These are phyloP conservation scores for Strix uralensis DNA, from an alignment of 2,113 vertebrate species.

Conservation along the genomic window DNA sequence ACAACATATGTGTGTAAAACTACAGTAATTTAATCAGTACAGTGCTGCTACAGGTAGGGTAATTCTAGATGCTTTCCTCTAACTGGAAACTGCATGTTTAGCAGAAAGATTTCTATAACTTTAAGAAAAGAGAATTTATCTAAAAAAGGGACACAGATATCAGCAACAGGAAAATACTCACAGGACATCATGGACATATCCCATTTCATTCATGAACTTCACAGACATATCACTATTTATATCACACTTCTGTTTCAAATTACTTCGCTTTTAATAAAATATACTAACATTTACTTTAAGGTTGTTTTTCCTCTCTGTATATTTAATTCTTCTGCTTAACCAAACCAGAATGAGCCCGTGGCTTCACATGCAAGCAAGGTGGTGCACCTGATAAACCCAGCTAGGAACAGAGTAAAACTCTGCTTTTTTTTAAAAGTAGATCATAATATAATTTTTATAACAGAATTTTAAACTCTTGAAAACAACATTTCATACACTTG, in stretches of 20 bases:
- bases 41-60: background rate
- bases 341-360: background rate
- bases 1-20: background rate
- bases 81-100: background rate
- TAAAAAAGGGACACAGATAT: background rate
- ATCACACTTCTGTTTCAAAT: background rate
- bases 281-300: background rate
- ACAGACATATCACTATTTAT: background rate
- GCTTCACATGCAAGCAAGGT: background rate
- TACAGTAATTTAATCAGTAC: background rate
- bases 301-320: background rate
- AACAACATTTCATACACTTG: background rate
- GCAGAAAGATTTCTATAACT: background rate
- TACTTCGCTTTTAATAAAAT: background rate
- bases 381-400: background rate
- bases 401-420: background rate
- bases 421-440: accelerated
- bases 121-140: background rate
- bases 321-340: background rate
- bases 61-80: background rate
- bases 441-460: background rate
- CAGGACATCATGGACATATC: background rate
- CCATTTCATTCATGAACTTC: background rate
- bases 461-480: background rate
- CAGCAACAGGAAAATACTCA: background rate